phyloP scores from a whole-genome alignment of 2,797 vertebrate species.

The Helicolenus hilgendorfi region DNA sequence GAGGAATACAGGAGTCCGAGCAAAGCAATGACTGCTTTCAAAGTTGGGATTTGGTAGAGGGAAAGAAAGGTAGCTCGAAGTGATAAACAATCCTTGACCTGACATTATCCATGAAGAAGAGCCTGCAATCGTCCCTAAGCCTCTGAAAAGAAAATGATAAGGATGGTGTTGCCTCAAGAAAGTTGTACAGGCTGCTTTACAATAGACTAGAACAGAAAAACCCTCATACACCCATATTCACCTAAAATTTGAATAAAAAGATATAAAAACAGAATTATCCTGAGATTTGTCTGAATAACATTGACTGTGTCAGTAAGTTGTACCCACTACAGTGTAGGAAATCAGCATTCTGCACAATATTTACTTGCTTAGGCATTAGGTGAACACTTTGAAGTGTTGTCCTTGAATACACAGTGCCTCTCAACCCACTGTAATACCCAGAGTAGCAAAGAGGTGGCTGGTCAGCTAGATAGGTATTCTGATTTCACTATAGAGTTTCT shows the following conservation, averaged over 20 bases:
- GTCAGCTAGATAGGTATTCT: not conserved
- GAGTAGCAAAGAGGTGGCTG: not conserved
- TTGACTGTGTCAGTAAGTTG: not conserved
- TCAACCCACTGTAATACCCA: not conserved
- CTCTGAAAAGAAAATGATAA: slow-evolving; percentile 8
- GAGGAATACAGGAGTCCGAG: slow-evolving; percentile 35
- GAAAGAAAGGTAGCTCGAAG: slow-evolving; percentile 39
- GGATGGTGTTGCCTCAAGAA: not conserved
- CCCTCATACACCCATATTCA: not conserved
- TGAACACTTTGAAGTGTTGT: not conserved
- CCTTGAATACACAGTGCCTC: not conserved
- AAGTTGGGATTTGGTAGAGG: slow-evolving; percentile 35
- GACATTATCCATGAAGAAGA: slow-evolving; percentile 39
- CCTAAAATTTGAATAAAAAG: not conserved
- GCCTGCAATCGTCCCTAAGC: slow-evolving; percentile 43
- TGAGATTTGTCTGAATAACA: not conserved
- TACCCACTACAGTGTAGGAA: not conserved
- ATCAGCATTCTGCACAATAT: not conserved
- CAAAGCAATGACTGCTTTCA: slow-evolving; percentile 21
- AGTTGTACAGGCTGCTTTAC: slow-evolving; percentile 4
- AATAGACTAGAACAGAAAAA: not conserved
- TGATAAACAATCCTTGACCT: slow-evolving; percentile 65
- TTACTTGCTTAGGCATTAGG: not conserved
- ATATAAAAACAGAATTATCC: not conserved
- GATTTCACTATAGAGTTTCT: not conserved